Evolutionary conservation across 2,888 invertebrate genomes (phyloP).

Genomic region (Ectemnius cavifrons): DNA sequence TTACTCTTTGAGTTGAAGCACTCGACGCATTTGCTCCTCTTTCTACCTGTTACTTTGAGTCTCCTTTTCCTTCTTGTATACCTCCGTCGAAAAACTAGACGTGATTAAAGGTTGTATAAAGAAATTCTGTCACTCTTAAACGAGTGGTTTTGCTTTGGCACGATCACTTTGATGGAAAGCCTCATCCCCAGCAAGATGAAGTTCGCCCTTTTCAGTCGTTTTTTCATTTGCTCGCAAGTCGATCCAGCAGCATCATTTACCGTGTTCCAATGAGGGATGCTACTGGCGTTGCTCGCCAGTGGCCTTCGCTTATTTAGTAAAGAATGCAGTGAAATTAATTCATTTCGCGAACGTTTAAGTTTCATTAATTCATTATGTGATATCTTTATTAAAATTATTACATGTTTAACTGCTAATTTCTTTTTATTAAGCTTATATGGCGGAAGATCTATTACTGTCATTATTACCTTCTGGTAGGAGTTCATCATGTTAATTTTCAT

Average conservation of each 20-base stretch:
- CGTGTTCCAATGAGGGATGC: neutral
- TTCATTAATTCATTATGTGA: conserved; percentile 41
- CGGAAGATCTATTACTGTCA: conserved; percentile 12
- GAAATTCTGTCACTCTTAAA: neutral
- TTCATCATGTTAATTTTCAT: conserved; percentile 39
- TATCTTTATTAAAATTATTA: conserved; percentile 24
- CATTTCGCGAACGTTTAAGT: conserved; percentile 12
- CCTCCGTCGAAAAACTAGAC: too few relatives aligned
- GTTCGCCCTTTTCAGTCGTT: neutral
- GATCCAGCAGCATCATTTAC: conserved; percentile 8
- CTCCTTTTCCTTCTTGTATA: too few relatives aligned
- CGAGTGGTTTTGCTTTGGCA: neutral
- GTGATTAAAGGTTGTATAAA: too few relatives aligned
- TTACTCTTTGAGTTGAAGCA: too few relatives aligned
- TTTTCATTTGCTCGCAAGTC: neutral
- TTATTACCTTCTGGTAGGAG: conserved; percentile 12
- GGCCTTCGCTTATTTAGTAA: neutral
- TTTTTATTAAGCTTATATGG: neutral
- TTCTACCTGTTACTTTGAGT: too few relatives aligned
- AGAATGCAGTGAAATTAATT: neutral
- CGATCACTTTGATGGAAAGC: neutral
- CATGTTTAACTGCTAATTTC: neutral
- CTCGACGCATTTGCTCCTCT: too few relatives aligned
- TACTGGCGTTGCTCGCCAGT: neutral
- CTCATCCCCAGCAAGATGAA: neutral